Evolutionary conservation across 2,888 invertebrate genomes (phyloP).

Genomic region (Lasioglossum calceatum): DNA sequence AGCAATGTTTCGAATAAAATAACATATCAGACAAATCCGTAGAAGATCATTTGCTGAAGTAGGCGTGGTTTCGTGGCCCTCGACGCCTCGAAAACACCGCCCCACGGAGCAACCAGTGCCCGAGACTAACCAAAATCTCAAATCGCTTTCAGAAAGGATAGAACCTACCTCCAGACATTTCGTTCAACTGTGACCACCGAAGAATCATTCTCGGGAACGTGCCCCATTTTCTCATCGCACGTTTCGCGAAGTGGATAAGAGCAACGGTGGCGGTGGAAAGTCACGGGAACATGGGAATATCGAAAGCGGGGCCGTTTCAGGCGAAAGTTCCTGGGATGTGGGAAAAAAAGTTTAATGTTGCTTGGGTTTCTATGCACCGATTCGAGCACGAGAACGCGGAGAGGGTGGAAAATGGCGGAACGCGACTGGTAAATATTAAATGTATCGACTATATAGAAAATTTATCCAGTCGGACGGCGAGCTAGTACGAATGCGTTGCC

Average conservation of each 20-base stretch:
- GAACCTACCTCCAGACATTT: too few species aligned
- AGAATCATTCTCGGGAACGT: constrained; percentile 25
- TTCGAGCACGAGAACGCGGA: background rate
- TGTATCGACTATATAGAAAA: constrained; percentile 18
- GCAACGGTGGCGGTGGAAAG: constrained; percentile 27
- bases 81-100: too few species aligned
- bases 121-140: too few species aligned
- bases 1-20: too few species aligned
- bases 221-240: constrained; percentile 40
- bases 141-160: background rate
- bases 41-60: too few species aligned
- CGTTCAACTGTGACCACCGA: background rate
- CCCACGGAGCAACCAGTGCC: too few species aligned
- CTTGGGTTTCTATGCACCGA: constrained; percentile 28
- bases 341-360: constrained; percentile 32
- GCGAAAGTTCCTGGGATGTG: constrained; percentile 22
- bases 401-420: background rate
- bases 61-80: too few species aligned
- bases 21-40: too few species aligned
- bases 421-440: constrained; percentile 37
- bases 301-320: constrained; percentile 18
- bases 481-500: background rate
- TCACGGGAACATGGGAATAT: constrained; percentile 21
- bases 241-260: constrained; percentile 38
- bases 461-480: constrained; percentile 15